Evolutionary conservation across 1,140 invertebrate species (phyloP).

Genomic region (Argopecten irradians): DNA sequence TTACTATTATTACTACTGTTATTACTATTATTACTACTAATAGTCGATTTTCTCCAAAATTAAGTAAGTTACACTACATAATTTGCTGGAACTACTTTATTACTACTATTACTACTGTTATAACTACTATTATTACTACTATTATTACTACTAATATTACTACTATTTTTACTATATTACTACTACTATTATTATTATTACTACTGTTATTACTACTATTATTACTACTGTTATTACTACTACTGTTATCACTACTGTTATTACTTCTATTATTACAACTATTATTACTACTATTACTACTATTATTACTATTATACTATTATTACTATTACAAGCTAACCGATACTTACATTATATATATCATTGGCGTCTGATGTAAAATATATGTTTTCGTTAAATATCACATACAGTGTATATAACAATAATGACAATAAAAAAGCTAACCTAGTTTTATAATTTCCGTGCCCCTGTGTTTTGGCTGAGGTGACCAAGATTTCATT

Average conservation of each 20-base stretch:
- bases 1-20: no score
- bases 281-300: background rate
- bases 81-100: no score
- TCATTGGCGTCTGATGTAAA: background rate
- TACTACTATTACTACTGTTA: background rate
- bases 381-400: no score
- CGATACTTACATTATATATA: background rate
- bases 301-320: background rate
- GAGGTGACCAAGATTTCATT: no score
- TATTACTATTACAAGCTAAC: background rate
- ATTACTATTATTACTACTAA: no score
- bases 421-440: no score
- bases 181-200: background rate
- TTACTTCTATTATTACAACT: background rate
- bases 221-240: background rate
- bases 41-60: no score
- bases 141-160: background rate
- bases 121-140: background rate
- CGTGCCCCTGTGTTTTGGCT: no score
- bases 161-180: conserved; percentile 13
- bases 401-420: no score
- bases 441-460: no score
- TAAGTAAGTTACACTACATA: no score
- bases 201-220: background rate
- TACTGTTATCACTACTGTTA: background rate